A percentile compares a stretch with the other conserved stretches of the same genome.
These are phyloP conservation scores for Heterotis niloticus DNA, from an alignment of 2,113 vertebrate genomes.

Conservation along the genomic window DNA sequence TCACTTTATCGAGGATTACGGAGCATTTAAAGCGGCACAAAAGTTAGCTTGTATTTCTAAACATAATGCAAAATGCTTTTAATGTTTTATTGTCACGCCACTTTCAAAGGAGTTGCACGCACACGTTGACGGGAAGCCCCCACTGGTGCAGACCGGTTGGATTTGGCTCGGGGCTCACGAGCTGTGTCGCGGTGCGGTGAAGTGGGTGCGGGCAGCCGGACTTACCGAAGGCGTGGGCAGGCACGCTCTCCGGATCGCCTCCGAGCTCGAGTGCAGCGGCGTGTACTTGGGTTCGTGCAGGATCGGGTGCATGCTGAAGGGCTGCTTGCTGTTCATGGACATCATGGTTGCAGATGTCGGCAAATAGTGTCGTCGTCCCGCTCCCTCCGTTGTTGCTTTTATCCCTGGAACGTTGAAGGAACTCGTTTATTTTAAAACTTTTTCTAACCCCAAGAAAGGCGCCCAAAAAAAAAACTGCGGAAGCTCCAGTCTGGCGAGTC, in stretches of 20 bases:
- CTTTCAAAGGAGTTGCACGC: too few species aligned
- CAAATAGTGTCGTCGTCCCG: conserved; percentile 47
- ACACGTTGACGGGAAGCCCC: too few species aligned
- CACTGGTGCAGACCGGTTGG: too few species aligned
- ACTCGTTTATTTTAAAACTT: conserved; percentile 29
- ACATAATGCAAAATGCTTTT: too few species aligned
- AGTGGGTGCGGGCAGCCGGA: conserved; percentile 4
- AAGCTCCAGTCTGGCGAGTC: conserved; percentile 21
- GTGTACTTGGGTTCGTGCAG: conserved; percentile 86
- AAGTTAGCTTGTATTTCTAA: too few species aligned
- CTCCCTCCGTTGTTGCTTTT: conserved; percentile 46
- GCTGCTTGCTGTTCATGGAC: conserved; percentile 94
- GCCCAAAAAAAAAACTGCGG: conserved; percentile 21
- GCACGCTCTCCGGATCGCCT: conserved; percentile 83
- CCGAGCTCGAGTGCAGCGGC: conserved; percentile 81
- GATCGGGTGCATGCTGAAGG: conserved; percentile 87
- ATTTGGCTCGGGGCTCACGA: too few species aligned
- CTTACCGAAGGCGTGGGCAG: conserved; percentile 82
- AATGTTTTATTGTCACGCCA: too few species aligned
- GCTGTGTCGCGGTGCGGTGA: too few species aligned
- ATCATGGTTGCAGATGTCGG: conserved; percentile 73
- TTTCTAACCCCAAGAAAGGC: not conserved
- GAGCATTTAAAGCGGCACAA: too few species aligned
- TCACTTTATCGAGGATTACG: too few species aligned
- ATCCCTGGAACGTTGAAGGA: conserved; percentile 34